Evolutionary conservation across 2,113 vertebrate genomes (phyloP).

Genomic region (Carlito syrichta): DNA sequence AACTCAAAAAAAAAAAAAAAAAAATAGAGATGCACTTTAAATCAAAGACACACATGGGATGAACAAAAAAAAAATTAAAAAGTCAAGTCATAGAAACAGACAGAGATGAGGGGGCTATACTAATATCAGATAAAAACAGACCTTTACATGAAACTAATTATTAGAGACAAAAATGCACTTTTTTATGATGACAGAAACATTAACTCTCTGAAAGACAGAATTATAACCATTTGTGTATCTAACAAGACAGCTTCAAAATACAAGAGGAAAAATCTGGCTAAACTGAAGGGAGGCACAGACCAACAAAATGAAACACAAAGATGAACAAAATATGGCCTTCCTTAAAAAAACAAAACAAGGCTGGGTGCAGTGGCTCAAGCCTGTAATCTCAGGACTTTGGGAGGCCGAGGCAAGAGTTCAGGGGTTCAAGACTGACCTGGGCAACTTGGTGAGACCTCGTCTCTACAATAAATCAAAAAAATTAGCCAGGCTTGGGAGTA

Average conservation of each 20-base stretch:
- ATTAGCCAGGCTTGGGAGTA: too few species aligned
- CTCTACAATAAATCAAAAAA: too few species aligned
- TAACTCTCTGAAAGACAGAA: neutral
- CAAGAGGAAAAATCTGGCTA: neutral
- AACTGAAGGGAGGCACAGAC: neutral
- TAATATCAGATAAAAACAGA: neutral
- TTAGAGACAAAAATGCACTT: neutral
- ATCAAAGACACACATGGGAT: neutral
- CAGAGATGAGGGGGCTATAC: neutral
- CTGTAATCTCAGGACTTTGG: too few species aligned
- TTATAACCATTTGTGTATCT: neutral
- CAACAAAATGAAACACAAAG: neutral
- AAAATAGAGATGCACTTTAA: neutral
- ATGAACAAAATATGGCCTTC: neutral
- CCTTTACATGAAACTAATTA: neutral
- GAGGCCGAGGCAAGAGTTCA: too few species aligned
- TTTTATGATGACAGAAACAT: neutral
- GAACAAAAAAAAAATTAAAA: neutral
- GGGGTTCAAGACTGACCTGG: too few species aligned
- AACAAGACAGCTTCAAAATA: neutral
- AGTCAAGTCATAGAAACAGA: neutral
- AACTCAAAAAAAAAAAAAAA: too few species aligned
- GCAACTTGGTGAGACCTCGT: too few species aligned
- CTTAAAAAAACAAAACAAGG: neutral
- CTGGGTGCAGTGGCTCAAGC: too few species aligned